Base-by-base conservation (phyloP, 2,113 vertebrate species). In the Megaleporinus macrocephalus region DNA sequence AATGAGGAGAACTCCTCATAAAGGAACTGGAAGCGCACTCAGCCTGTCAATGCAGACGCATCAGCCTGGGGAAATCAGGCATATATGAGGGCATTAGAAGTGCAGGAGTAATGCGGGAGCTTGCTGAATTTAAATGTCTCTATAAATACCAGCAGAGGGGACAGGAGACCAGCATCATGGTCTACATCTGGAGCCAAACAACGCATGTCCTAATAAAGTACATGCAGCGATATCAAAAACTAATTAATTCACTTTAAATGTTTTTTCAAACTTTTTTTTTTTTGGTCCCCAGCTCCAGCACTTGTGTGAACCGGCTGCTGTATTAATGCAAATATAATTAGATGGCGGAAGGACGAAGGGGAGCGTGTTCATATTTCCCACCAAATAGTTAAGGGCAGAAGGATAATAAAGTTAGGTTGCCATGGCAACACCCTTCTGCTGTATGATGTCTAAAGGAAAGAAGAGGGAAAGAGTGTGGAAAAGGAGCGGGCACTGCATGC, bases 401-500 rank as follows among this genome's bases (percentile, higher is more conserved):
- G 82, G 84, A 90, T 91, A 88, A 91, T 89, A 91, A 92, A 90
- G 89, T 91, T 87, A 86, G 14, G 88, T 91, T 93, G 88, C 93
- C 89, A 93, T 93, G 87, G 92, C 88, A 93, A 92, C 91, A 90
- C 66, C 44, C 70, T 78, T 82, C 77, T 73, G 76, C 62, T 74
- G 87, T 77, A 88, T 78, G 82, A 87, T 83, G 88, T 91, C 68
- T 89, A 30, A 68, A 68, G 73, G 68, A 53, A 29, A 12, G 47
- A 41, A 27, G 16, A 14, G 10, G 49, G 24, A 27, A 27, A 24
- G 47, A 83, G 63, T 72, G 86, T 83, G 75, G 87, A 74, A 86
- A 76, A 87, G 36, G 18, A 73, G 30, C 14, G 14, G 27, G 30
- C 63, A 73, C 24, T 47, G 49, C 71, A 24, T 49, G 5, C 30